phyloP scores from a whole-genome alignment of 1,140 invertebrate genomes.

The Gryllus bimaculatus region DNA sequence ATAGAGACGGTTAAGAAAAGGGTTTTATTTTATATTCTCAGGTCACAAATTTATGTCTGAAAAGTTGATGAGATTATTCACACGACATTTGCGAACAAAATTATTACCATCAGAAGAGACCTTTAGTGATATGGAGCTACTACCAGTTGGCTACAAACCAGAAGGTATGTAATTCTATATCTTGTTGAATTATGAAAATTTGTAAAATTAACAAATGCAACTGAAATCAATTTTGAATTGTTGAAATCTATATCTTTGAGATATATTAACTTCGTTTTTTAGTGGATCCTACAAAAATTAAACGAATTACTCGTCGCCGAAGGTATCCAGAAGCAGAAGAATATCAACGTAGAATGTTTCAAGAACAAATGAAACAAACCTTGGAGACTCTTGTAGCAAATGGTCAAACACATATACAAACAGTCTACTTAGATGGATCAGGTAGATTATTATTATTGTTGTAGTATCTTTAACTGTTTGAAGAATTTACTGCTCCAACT shows the following conservation, averaged over 20 bases:
- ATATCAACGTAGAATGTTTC: conserved; percentile 16
- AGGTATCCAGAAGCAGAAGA: conserved; percentile 22
- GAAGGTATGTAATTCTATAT: conserved; percentile 1
- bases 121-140: conserved; percentile 18
- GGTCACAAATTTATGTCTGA: conserved; percentile 13
- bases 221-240: too few species aligned
- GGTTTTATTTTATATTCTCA: conserved; percentile 8
- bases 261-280: neutral
- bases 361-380: conserved; percentile 19
- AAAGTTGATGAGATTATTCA: neutral
- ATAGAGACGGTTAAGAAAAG: too few species aligned
- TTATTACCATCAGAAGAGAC: conserved; percentile 14
- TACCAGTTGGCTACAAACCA: conserved; percentile 19
- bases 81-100: conserved; percentile 12
- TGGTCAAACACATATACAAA: conserved; percentile 16
- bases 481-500: too few species aligned
- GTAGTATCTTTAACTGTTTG: too few species aligned
- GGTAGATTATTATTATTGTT: neutral
- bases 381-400: conserved; percentile 19
- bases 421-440: conserved; percentile 14
- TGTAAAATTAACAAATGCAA: neutral
- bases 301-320: conserved; percentile 18
- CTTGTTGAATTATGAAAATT: neutral
- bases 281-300: conserved; percentile 21
- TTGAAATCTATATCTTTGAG: too few species aligned